Evolutionary conservation across 1,140 invertebrate genomes (phyloP).

Genomic region (Diuraphis noxia): DNA sequence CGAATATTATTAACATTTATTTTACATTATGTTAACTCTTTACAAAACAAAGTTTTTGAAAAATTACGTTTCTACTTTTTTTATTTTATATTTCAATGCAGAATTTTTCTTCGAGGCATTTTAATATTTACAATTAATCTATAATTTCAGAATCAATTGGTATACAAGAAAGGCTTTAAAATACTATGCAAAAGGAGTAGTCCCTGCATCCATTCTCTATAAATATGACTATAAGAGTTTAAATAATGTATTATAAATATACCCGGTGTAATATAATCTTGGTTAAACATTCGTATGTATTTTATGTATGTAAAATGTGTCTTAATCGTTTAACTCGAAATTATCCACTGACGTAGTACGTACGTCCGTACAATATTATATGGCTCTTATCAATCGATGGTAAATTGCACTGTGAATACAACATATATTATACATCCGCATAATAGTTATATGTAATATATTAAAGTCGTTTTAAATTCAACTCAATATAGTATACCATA

Average conservation of each 20-base stretch:
- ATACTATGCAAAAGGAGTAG: too few species aligned
- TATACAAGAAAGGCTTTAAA: too few species aligned
- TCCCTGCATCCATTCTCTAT: too few species aligned
- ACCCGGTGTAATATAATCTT: neutral
- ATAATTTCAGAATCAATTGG: too few species aligned
- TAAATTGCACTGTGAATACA: neutral
- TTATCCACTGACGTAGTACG: too few species aligned
- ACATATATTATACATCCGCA: neutral
- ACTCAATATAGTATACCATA: neutral
- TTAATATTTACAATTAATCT: too few species aligned
- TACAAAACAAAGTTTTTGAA: too few species aligned
- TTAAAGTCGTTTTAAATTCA: neutral
- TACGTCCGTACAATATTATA: neutral
- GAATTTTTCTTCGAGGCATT: too few species aligned
- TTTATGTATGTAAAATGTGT: neutral
- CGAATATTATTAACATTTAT: neutral
- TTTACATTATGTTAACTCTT: too few species aligned
- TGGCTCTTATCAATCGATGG: neutral
- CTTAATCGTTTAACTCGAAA: neutral
- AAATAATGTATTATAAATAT: too few species aligned
- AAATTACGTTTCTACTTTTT: too few species aligned
- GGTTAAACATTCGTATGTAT: neutral
- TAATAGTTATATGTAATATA: neutral
- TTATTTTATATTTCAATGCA: too few species aligned
- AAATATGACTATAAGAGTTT: neutral